Evolutionary conservation across 2,113 vertebrate genomes (phyloP), one percentile per base, ranked within the genome.

Genomic region (Nibea coibor): DNA sequence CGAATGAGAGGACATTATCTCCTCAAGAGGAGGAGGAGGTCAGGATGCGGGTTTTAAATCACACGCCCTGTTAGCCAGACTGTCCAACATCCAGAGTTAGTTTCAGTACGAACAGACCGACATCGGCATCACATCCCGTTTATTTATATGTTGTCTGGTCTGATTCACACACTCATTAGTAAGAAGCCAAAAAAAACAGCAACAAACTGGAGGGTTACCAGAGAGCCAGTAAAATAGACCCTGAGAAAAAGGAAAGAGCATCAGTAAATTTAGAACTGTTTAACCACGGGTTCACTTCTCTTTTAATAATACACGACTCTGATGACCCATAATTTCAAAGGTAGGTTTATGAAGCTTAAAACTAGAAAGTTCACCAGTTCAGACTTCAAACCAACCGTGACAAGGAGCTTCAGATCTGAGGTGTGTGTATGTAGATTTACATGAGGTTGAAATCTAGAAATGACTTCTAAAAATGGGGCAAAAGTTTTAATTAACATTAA

Each of bases 151-250:
- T 3, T 19, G 54, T 64, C 75, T 65, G 75, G 43, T 5, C 54
- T 22, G 67, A 76, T 76, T 85, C 82, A 80, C 75, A 62, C 35
- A 8, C 22, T 54, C 35, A 24, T 22, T 4, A 31, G 14, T 15
- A 2, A 58, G 15, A 59, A 16, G 10, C 19, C 35, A 22, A 65
- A 17, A 10, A 76, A 26, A 59, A 59, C 10, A 8, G 2, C 35
- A 28, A 28, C 42, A 43, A 15, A 51, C 1, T 22, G 57, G 10
- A 72, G 11, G 10, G 4, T 39, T 26, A 42, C 54, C 51, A 73
- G 63, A 24, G 48, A 50, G 35, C 14, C 51, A 26, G 61, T 15
- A 22, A 61, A 64, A 63, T 20, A 56, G 67, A 57, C 28, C 20
- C 62, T 69, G 59, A 65, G 51, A 69, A 80, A 66, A 62, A 26